phyloP scores from a whole-genome alignment of 2,888 invertebrate species.

The Pyrochroa serraticornis region DNA sequence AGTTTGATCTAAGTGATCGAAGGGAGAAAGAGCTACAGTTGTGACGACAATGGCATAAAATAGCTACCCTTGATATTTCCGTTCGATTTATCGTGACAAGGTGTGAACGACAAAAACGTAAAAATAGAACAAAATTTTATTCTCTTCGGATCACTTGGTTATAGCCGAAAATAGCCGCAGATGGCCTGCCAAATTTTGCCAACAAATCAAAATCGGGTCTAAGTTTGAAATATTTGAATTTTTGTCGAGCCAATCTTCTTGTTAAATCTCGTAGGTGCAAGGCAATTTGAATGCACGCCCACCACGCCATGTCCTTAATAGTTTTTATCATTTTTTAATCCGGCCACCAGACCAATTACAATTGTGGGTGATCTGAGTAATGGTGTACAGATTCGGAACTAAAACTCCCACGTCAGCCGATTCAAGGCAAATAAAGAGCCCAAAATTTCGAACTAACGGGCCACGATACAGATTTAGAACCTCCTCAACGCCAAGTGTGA shows the following conservation, averaged over 20 bases:
- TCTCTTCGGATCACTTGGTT: conserved; percentile 1
- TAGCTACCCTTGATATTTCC: conserved; percentile 35
- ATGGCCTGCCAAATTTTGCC: too few relatives aligned
- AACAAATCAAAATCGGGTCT: too few relatives aligned
- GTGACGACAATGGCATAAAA: conserved; percentile 23
- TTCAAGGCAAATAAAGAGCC: neutral
- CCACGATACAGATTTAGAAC: too few relatives aligned
- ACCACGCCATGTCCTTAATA: neutral
- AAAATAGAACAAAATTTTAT: conserved; percentile 10
- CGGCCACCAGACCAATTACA: conserved; percentile 4
- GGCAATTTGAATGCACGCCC: conserved; percentile 9
- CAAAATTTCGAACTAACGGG: too few relatives aligned
- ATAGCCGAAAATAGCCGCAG: too few relatives aligned
- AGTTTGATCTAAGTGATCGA: neutral
- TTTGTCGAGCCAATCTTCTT: too few relatives aligned
- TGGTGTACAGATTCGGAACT: neutral
- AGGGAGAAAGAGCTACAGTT: conserved; percentile 10
- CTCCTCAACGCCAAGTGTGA: too few relatives aligned
- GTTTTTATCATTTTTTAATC: conserved; percentile 10
- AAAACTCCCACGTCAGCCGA: conserved; percentile 3
- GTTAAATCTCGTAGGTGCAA: neutral
- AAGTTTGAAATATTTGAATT: too few relatives aligned
- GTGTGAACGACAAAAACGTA: conserved; percentile 1
- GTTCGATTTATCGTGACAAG: conserved; percentile 16
- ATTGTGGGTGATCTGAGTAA: conserved; percentile 16